Evolutionary conservation across 92 coral and sea anemone genomes (phyloP).

Genomic region (Heteractis magnifica): DNA sequence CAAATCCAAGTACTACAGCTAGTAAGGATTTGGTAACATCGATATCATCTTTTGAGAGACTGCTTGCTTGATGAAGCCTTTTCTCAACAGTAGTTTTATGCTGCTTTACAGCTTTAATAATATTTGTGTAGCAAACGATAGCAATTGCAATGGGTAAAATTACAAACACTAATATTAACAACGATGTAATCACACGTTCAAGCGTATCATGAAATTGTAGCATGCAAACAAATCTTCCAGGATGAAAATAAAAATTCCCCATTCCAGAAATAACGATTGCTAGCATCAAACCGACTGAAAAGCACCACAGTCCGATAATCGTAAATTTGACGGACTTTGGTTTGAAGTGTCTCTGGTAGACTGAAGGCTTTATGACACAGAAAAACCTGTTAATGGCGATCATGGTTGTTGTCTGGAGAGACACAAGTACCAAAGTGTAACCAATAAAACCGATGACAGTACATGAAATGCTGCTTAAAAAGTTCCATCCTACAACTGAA

Average conservation of each 20-base stretch:
- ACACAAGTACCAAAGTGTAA: slow-evolving; percentile 18
- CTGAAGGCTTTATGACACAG: slow-evolving; percentile 31
- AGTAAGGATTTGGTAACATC: slow-evolving; percentile 16
- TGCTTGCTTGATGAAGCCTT: background rate
- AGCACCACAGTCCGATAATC: slow-evolving; percentile 16
- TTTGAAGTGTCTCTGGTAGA: slow-evolving; percentile 34
- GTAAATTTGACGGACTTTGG: slow-evolving; percentile 9
- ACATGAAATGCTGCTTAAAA: background rate
- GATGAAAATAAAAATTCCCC: slow-evolving; percentile 21
- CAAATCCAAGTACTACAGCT: slow-evolving; percentile 28
- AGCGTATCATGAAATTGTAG: background rate
- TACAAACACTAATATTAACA: background rate
- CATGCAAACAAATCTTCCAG: slow-evolving; percentile 18
- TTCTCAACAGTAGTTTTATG: slow-evolving; percentile 12
- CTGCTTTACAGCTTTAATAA: slow-evolving; percentile 8
- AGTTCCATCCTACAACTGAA: background rate
- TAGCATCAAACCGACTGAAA: background rate
- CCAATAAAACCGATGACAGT: slow-evolving; percentile 7
- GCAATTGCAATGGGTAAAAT: slow-evolving; percentile 11
- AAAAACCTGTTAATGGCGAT: slow-evolving; percentile 35
- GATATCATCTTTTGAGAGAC: slow-evolving; percentile 2
- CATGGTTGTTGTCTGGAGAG: slow-evolving; percentile 29
- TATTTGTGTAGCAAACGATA: slow-evolving; percentile 22
- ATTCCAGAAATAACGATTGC: slow-evolving; percentile 1
- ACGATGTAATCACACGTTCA: background rate